A percentile compares a stretch with the other conserved stretches of the same genome.
These are phyloP conservation scores for Apteryx mantelli DNA, from an alignment of 2,113 vertebrate genomes.

Conservation along the genomic window DNA sequence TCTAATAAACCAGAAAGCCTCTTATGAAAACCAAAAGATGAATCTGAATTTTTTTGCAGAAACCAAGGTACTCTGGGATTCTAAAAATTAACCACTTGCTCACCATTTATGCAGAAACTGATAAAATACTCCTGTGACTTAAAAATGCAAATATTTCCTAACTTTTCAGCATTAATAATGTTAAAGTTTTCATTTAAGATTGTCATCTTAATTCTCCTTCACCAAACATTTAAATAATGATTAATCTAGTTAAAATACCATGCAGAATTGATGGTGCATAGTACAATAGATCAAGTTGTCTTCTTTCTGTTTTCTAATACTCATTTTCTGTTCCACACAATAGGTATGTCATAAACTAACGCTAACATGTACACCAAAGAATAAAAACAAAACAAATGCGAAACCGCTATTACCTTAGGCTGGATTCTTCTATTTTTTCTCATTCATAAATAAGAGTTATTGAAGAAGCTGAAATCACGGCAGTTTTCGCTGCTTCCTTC, in stretches of 20 bases:
- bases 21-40: not conserved
- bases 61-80: not conserved
- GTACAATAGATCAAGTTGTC: not conserved
- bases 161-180: not conserved
- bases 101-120: not conserved
- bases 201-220: not conserved
- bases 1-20: not conserved
- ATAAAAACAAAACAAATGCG: not conserved
- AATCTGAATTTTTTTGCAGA: not conserved
- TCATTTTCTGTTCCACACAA: not conserved
- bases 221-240: not conserved
- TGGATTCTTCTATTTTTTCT: slow-evolving; percentile 54
- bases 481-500: slow-evolving; percentile 3
- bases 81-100: not conserved
- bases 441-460: slow-evolving; percentile 21
- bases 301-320: not conserved
- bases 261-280: not conserved
- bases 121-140: not conserved
- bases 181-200: not conserved
- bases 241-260: not conserved
- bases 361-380: not conserved
- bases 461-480: slow-evolving; percentile 51
- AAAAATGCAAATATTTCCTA: not conserved
- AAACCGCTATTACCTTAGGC: slow-evolving; percentile 40
- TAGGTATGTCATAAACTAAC: not conserved